Percentiles rank a stretch among this genome's conserved stretches.
phyloP scores from a whole-genome alignment of 2,797 vertebrate genomes.

The Typhlichthys subterraneus region DNA sequence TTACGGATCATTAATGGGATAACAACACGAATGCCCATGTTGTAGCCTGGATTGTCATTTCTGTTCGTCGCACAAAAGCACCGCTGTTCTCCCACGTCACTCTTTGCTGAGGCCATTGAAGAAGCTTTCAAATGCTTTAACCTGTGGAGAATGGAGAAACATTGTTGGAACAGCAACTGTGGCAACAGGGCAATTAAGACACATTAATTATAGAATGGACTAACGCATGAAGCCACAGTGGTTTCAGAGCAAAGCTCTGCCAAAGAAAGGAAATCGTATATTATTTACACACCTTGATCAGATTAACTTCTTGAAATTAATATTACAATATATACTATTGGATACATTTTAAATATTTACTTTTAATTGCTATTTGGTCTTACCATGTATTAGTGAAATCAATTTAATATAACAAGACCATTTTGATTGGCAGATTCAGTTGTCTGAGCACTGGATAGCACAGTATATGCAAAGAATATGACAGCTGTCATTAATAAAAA shows the following conservation, averaged over 20 bases:
- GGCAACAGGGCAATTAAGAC: constrained; percentile 77
- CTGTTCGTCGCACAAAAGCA: constrained; percentile 69
- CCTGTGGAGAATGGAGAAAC: constrained; percentile 67
- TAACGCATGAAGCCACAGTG: constrained; percentile 51
- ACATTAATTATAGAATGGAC: constrained; percentile 71
- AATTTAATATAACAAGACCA: too few relatives aligned
- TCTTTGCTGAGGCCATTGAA: constrained; percentile 49
- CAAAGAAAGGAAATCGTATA: constrained; percentile 13
- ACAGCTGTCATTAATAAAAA: too few relatives aligned
- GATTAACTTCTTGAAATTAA: too few relatives aligned
- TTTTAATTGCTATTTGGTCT: too few relatives aligned
- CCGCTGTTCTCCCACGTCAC: constrained; percentile 40
- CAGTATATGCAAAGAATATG: too few relatives aligned
- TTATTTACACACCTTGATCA: background rate
- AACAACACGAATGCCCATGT: constrained; percentile 65
- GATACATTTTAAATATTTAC: too few relatives aligned
- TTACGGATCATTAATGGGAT: constrained; percentile 67
- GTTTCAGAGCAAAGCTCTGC: constrained; percentile 37
- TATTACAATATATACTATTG: too few relatives aligned
- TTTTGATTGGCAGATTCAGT: too few relatives aligned
- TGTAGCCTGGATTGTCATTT: constrained; percentile 67
- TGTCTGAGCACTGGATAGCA: too few relatives aligned
- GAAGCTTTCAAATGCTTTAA: constrained; percentile 51
- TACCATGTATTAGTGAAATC: too few relatives aligned
- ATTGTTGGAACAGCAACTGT: constrained; percentile 66